These are phyloP conservation scores for Phortica okadai DNA, from an alignment of 2,888 invertebrate genomes.

Conservation along the genomic window DNA sequence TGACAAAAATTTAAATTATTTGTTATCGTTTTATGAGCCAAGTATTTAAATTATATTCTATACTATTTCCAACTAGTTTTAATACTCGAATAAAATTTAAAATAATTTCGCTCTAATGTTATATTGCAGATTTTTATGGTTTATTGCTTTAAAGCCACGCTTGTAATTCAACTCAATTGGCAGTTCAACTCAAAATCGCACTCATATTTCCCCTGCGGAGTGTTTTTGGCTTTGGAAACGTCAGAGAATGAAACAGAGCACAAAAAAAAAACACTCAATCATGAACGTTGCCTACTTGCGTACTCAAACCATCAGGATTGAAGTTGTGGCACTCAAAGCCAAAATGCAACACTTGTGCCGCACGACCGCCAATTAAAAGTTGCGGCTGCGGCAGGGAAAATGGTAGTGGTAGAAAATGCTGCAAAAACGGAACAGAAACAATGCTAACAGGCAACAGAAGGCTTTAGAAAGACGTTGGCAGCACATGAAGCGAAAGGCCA, in stretches of 20 bases:
- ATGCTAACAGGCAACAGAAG: background rate
- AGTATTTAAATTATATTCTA: too few species aligned
- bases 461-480: background rate
- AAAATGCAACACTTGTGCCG: conserved; percentile 43
- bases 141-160: too few species aligned
- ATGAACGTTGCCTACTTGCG: background rate
- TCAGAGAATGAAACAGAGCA: background rate
- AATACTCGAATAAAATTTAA: too few species aligned
- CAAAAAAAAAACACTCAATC: conserved; percentile 6
- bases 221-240: background rate
- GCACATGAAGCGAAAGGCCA: background rate
- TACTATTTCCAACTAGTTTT: too few species aligned
- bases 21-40: background rate
- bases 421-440: conserved; percentile 4
- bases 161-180: background rate
- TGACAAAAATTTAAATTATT: background rate
- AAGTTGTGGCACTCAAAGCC: conserved; percentile 6
- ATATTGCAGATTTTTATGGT: too few species aligned
- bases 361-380: conserved; percentile 25
- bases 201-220: background rate
- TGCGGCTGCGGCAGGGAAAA: conserved; percentile 17
- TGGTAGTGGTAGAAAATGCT: conserved; percentile 18
- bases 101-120: too few species aligned
- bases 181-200: background rate
- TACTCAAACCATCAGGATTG: background rate